Conservation (phyloP, 2,113 vertebrate genomes). For the Pomatorhinus ruficollis region DNA sequence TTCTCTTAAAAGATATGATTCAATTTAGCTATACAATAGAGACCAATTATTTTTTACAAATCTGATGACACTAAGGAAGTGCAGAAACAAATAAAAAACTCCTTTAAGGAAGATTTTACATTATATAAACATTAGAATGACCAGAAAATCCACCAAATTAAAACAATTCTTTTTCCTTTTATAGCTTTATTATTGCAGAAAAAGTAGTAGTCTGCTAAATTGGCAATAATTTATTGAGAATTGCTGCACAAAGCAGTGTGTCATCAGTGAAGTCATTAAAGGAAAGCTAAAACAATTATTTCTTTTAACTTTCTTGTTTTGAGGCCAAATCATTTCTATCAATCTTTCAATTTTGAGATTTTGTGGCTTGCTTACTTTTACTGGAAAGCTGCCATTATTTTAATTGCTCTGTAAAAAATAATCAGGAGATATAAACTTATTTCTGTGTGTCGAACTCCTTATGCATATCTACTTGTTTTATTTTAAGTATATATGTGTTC, state of each 20-base stretch:
- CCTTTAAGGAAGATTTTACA: not conserved
- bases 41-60: not conserved
- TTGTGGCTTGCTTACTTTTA: not conserved
- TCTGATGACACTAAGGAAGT: not conserved
- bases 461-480: not conserved
- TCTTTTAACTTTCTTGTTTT: not conserved
- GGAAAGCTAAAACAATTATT: not conserved
- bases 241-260: not conserved
- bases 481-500: not conserved
- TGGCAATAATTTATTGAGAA: not conserved
- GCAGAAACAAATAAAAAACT: not conserved
- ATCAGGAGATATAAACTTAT: not conserved
- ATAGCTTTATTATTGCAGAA: not conserved
- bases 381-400: not conserved
- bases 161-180: not conserved
- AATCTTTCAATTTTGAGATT: not conserved
- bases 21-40: not conserved
- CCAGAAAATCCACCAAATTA: not conserved
- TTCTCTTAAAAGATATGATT: not conserved
- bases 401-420: not conserved
- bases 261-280: not conserved
- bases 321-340: not conserved
- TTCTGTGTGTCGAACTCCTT: not conserved
- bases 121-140: not conserved
- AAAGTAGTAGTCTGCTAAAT: not conserved